Evolutionary conservation across 2,113 vertebrate species (phyloP).

Genomic region (Ptilorrhoa leucosticta): DNA sequence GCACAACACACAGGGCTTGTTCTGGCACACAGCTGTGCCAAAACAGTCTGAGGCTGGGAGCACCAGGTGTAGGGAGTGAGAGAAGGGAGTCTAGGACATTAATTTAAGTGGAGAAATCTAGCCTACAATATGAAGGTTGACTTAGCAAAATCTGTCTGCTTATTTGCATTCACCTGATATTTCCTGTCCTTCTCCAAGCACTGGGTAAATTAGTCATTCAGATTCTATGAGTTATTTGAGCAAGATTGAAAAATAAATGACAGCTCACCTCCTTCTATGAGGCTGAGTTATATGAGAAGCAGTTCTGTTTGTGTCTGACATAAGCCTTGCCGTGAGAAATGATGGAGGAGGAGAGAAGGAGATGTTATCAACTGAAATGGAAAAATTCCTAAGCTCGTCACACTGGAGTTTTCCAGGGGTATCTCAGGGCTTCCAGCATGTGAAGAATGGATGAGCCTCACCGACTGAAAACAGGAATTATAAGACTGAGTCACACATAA

Average conservation of each 20-base stretch:
- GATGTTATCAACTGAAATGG: background rate
- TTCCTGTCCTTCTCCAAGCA: background rate
- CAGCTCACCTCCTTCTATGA: background rate
- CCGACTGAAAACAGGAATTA: background rate
- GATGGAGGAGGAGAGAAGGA: background rate
- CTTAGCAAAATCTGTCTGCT: background rate
- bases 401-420: background rate
- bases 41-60: background rate
- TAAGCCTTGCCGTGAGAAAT: background rate
- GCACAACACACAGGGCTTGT: background rate
- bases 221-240: background rate
- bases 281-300: conserved; percentile 1
- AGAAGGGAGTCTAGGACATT: background rate
- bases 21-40: background rate
- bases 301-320: background rate
- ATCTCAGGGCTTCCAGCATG: background rate
- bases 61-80: background rate
- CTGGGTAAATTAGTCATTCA: background rate
- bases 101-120: background rate
- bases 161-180: background rate
- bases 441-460: background rate
- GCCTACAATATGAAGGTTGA: background rate
- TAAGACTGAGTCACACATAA: background rate
- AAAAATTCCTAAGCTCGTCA: background rate
- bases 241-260: background rate